These are phyloP conservation scores for Drosophila nikananu DNA, from an alignment of 1,140 invertebrate species.

Conservation along the genomic window DNA sequence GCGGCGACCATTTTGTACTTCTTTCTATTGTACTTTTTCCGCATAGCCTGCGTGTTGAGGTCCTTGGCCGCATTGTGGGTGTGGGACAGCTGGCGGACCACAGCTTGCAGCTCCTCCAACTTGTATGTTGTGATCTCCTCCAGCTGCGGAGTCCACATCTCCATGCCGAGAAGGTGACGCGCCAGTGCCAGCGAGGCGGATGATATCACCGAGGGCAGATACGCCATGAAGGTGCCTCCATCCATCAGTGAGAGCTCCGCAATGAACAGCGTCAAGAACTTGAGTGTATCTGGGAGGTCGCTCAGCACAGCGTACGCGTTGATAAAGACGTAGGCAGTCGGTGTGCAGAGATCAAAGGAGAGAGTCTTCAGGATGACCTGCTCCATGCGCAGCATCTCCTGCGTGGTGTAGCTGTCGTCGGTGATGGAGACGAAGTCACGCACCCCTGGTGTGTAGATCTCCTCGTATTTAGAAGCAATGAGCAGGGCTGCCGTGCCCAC, in stretches of 20 bases:
- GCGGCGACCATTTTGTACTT: conserved; percentile 86
- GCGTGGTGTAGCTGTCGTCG: conserved; percentile 97
- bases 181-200: conserved; percentile 94
- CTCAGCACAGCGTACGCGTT: conserved; percentile 90
- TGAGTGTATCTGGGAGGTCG: conserved; percentile 89
- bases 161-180: conserved; percentile 89
- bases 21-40: conserved; percentile 92
- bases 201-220: conserved; percentile 93
- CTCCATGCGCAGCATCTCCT: conserved; percentile 96
- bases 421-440: conserved; percentile 98
- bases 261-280: conserved; percentile 93
- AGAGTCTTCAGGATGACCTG: conserved; percentile 96
- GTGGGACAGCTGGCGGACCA: conserved; percentile 85
- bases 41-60: conserved; percentile 92
- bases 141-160: conserved; percentile 89
- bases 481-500: conserved; percentile 98
- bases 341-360: conserved; percentile 94
- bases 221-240: conserved; percentile 93
- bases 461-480: conserved; percentile 98
- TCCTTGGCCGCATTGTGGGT: conserved; percentile 89
- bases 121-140: conserved; percentile 90
- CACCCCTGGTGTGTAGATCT: conserved; percentile 98
- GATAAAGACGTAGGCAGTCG: conserved; percentile 93
- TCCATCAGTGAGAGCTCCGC: conserved; percentile 94
- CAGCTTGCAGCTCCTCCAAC: conserved; percentile 89